Evolutionary conservation across 2,113 vertebrate species (phyloP).

Genomic region (Hiodon alosoides): DNA sequence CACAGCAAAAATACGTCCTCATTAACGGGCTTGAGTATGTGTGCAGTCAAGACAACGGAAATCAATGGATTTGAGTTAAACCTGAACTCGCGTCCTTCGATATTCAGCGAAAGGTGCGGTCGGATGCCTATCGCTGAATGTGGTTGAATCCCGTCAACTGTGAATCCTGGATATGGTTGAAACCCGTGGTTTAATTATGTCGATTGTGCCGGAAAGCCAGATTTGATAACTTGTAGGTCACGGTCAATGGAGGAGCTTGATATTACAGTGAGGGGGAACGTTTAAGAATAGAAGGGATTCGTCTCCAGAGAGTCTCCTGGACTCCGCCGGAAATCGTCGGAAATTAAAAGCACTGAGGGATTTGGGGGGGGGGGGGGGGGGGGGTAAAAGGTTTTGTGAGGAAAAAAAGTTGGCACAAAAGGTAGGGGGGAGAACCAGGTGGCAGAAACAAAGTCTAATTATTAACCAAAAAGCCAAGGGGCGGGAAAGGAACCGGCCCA

Average conservation of each 20-base stretch:
- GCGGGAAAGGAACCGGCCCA: not conserved
- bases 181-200: too few relatives aligned
- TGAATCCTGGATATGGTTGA: too few relatives aligned
- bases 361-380: not conserved
- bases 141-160: too few relatives aligned
- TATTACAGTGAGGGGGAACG: not conserved
- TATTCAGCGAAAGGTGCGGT: too few relatives aligned
- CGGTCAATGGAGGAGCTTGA: not conserved
- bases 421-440: not conserved
- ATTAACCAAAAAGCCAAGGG: slow-evolving; percentile 10
- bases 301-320: too few relatives aligned
- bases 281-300: too few relatives aligned
- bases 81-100: too few relatives aligned
- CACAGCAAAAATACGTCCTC: not conserved
- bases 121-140: too few relatives aligned
- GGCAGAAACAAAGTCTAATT: slow-evolving; percentile 16
- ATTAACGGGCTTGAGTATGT: not conserved
- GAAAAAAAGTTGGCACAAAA: not conserved
- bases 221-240: not conserved
- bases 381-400: not conserved
- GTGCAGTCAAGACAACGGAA: not conserved
- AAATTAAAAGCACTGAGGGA: too few relatives aligned
- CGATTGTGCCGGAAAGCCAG: too few relatives aligned
- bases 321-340: too few relatives aligned
- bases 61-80: too few relatives aligned